Evolutionary conservation across 2,113 vertebrate genomes (phyloP), one percentile per base, ranked within the genome.

Genomic region (Nothocercus julius): DNA sequence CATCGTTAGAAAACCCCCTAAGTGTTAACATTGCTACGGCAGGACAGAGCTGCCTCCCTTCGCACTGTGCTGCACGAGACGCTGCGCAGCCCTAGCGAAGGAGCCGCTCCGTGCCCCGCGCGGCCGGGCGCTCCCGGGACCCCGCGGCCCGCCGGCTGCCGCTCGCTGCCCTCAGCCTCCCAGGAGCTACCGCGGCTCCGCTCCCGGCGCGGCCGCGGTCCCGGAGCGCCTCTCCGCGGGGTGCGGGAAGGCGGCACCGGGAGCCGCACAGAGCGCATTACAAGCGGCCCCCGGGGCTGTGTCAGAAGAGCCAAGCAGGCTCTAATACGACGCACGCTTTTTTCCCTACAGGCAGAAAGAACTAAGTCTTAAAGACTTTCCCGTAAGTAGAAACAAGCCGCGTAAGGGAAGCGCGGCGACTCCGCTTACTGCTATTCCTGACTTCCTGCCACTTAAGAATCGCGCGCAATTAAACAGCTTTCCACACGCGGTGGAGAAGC

Each of bases 381-480:
- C 61, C 19, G 5, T 27, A 42, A 93, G 51, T 34, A 32, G 68
- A 53, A 88, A 21, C 21, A 8, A 44, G 27, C 5, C 77, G 42
- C 66, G 76, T 13, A 44, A 69, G 64, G 38, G 49, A 47, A 69
- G 61, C 38, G 49, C 64, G 30, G 5, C 59, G 44, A 18, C 11
- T 69, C 18, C 2, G 21, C 67, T 8, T 40, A 18, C 5, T 0
- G 68, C 73, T 34, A 16, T 53, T 94, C 82, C 5, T 7, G 32
- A 58, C 38, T 47, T 28, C 44, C 64, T 9, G 34, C 32, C 34
- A 45, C 79, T 78, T 83, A 66, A 58, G 93, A 84, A 85, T 59
- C 30, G 53, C 87, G 64, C 72, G 42, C 76, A 91, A 22, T 68
- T 82, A 88, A 93, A 89, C 85, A 3, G 87, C 89, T 92, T 87